Conservation (phyloP, 2,797 vertebrate species). For the Aeoliscus strigatus region DNA sequence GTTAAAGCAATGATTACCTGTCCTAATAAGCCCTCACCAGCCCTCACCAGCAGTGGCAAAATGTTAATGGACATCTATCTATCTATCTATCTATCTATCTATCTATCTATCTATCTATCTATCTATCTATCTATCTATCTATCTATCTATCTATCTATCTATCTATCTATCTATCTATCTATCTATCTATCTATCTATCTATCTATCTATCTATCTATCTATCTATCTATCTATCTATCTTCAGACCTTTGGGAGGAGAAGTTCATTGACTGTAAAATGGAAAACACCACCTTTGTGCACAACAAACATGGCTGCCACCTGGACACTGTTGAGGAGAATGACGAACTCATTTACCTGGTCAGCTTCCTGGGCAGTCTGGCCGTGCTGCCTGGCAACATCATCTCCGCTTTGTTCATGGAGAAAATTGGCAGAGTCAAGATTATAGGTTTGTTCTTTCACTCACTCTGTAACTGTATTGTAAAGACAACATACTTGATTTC, state of each 20-base stretch:
- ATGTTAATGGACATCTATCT: too few relatives aligned
- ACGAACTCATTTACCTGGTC: slow-evolving; percentile 92
- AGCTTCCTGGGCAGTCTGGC: slow-evolving; percentile 94
- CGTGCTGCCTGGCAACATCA: slow-evolving; percentile 91
- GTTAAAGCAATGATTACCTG: too few relatives aligned
- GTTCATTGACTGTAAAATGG: slow-evolving; percentile 84
- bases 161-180: too few relatives aligned
- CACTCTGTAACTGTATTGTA: neutral
- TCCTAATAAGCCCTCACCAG: too few relatives aligned
- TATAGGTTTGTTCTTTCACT: slow-evolving; percentile 76
- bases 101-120: too few relatives aligned
- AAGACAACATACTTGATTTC: neutral
- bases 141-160: too few relatives aligned
- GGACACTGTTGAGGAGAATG: slow-evolving; percentile 84
- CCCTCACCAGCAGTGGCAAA: too few relatives aligned
- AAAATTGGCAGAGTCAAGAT: slow-evolving; percentile 91
- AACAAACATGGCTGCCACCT: slow-evolving; percentile 88
- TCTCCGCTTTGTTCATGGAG: slow-evolving; percentile 94
- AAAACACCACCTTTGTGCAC: slow-evolving; percentile 79
- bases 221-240: slow-evolving; percentile 15
- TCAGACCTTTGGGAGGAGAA: slow-evolving; percentile 87
- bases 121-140: too few relatives aligned
- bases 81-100: too few relatives aligned
- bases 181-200: too few relatives aligned
- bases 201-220: neutral